A percentile compares a stretch with the other conserved stretches of the same genome.
These are phyloP conservation scores for Galerucella pusilla DNA, from an alignment of 2,888 invertebrate genomes.

Conservation along the genomic window DNA sequence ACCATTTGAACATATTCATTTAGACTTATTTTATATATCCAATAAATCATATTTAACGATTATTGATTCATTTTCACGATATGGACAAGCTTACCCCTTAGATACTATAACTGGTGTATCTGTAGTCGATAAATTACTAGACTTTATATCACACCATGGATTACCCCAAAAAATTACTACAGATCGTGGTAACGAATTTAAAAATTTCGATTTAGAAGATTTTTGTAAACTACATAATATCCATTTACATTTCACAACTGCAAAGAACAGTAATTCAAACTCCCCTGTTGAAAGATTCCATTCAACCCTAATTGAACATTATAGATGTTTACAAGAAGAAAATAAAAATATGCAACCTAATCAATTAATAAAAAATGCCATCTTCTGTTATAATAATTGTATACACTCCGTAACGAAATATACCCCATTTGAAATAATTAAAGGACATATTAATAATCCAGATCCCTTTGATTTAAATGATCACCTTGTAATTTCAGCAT, in stretches of 20 bases:
- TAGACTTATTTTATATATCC: neutral
- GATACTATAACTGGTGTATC: neutral
- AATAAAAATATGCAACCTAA: neutral
- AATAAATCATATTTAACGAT: neutral
- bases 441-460: neutral
- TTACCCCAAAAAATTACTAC: constrained; percentile 1
- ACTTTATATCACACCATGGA: neutral
- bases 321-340: neutral
- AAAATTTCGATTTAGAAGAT: neutral
- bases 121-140: neutral
- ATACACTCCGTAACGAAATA: neutral
- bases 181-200: neutral
- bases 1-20: neutral
- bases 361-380: neutral
- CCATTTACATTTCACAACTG: neutral
- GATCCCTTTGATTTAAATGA: neutral
- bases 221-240: neutral
- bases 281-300: neutral
- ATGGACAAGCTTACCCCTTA: neutral
- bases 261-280: neutral
- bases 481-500: neutral
- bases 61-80: neutral
- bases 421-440: neutral
- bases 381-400: neutral
- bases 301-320: neutral